These are phyloP conservation scores for Linepithema humile DNA, from an alignment of 1,140 invertebrate species.

Conservation along the genomic window DNA sequence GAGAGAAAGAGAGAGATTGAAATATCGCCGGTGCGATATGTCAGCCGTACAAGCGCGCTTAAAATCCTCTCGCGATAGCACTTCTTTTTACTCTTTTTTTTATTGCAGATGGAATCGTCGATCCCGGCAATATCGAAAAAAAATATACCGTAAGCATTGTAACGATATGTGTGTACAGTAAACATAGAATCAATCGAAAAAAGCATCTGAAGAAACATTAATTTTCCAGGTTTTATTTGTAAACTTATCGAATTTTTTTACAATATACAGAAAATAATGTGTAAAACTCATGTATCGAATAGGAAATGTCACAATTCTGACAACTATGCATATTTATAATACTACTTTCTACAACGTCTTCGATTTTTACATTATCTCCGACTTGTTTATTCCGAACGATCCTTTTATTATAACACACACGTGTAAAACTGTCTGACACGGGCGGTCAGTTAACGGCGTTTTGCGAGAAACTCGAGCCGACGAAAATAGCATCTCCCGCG, in stretches of 20 bases:
- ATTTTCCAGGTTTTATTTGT: too few species aligned
- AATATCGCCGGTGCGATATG: neutral
- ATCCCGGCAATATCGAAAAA: neutral
- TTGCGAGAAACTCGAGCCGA: conserved; percentile 4
- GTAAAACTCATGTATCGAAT: neutral
- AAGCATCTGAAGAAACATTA: neutral
- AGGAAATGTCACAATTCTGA: neutral
- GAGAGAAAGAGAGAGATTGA: neutral
- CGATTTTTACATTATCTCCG: neutral
- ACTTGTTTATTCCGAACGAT: neutral
- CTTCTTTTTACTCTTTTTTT: neutral
- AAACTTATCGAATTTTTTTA: too few species aligned
- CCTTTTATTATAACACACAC: neutral
- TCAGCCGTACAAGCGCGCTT: neutral
- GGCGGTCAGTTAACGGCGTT: neutral
- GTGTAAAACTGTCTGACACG: neutral
- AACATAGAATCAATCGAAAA: neutral
- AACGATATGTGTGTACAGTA: neutral
- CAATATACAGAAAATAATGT: neutral
- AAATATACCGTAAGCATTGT: neutral
- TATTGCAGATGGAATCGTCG: neutral
- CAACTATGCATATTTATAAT: neutral
- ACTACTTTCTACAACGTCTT: neutral
- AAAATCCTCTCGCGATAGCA: neutral
- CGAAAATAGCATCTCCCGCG: conserved; percentile 16